Evolutionary conservation across 2,888 invertebrate genomes (phyloP).

Genomic region (Pilophorus perplexus): DNA sequence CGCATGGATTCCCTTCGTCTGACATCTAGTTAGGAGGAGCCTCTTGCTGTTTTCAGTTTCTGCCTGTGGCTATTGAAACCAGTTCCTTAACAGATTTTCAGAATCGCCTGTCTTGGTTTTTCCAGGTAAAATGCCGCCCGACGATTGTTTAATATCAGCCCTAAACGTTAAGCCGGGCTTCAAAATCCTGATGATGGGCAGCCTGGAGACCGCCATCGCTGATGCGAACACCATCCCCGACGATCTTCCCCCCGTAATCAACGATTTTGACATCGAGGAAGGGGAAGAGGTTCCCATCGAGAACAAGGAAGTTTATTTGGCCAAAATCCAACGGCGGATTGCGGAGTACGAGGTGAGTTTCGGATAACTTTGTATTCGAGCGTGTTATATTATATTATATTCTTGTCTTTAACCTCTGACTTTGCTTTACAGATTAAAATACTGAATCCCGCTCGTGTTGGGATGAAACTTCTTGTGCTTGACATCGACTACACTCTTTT

Average conservation of each 20-base stretch:
- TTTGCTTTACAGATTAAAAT: conserved; percentile 59
- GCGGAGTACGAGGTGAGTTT: conserved; percentile 67
- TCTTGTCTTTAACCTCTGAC: not conserved
- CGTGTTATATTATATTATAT: not conserved
- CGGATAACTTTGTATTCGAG: no score
- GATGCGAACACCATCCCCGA: conserved; percentile 77
- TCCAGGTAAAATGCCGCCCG: conserved; percentile 82
- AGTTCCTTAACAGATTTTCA: no score
- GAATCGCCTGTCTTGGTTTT: not conserved
- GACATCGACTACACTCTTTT: conserved; percentile 97
- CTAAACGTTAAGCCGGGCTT: conserved; percentile 81
- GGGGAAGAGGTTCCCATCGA: conserved; percentile 71
- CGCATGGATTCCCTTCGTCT: no score
- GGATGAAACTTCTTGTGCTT: conserved; percentile 85
- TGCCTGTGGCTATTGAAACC: no score
- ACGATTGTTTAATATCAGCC: conserved; percentile 71
- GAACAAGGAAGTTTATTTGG: conserved; percentile 67
- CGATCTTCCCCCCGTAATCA: conserved; percentile 80
- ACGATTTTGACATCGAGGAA: conserved; percentile 88
- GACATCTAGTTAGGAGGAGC: no score
- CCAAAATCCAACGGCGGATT: conserved; percentile 79
- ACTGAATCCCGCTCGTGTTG: conserved; percentile 75
- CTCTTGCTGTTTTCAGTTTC: no score
- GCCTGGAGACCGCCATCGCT: conserved; percentile 85
- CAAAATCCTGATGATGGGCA: conserved; percentile 97